A percentile compares a stretch with the other conserved stretches of the same genome.
phyloP scores from a whole-genome alignment of 92 coral and sea anemone species.

The Pocillopora meandrina region DNA sequence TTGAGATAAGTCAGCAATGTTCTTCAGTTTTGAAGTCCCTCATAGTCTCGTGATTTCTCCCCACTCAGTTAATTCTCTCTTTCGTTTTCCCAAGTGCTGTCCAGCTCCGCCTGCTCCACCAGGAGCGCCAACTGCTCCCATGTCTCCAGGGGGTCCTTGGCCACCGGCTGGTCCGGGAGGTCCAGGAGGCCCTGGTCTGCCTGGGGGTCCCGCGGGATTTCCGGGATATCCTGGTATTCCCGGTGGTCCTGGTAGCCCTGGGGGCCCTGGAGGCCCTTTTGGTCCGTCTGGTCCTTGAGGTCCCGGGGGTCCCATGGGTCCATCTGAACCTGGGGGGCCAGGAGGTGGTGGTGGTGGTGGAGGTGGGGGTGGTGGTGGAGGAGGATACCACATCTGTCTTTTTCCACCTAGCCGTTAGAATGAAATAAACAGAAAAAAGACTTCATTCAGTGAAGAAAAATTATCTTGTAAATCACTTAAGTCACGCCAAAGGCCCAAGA shows the following conservation, averaged over 20 bases:
- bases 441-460: neutral
- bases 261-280: constrained; percentile 97
- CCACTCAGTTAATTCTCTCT: constrained; percentile 7
- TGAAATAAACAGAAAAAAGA: neutral
- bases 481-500: too few species aligned
- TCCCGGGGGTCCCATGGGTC: constrained; percentile 95
- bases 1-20: neutral
- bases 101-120: constrained; percentile 81
- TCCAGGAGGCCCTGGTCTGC: constrained; percentile 94
- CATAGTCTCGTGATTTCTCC: constrained; percentile 28
- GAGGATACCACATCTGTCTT: constrained; percentile 46
- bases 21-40: neutral
- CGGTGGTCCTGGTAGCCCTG: constrained; percentile 96
- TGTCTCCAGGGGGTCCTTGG: constrained; percentile 94
- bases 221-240: constrained; percentile 98
- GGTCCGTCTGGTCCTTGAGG: constrained; percentile 98
- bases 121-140: constrained; percentile 78
- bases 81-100: constrained; percentile 58
- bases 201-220: constrained; percentile 96
- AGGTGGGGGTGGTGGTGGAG: constrained; percentile 85
- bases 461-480: neutral
- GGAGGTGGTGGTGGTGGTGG: constrained; percentile 95
- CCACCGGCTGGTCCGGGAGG: constrained; percentile 96
- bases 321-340: constrained; percentile 97
- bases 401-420: constrained; percentile 34